These are phyloP conservation scores for Hyposoter dolosus DNA, from an alignment of 2,888 invertebrate genomes.

Conservation along the genomic window DNA sequence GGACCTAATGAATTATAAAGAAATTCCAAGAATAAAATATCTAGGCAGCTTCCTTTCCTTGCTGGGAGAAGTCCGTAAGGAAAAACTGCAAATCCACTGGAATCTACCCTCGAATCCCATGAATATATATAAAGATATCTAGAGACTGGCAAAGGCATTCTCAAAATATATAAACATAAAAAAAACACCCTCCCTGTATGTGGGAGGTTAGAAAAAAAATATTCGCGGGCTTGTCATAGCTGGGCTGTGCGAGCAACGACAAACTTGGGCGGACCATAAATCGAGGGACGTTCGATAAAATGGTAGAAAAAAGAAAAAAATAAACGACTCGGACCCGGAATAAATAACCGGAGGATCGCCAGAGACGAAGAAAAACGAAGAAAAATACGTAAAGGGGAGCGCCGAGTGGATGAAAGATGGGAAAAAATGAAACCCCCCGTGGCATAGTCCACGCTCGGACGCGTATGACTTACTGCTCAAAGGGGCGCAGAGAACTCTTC, in stretches of 20 bases:
- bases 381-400: conserved; percentile 30
- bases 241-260: conserved; percentile 30
- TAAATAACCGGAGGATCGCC: conserved; percentile 72
- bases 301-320: conserved; percentile 72
- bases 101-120: not conserved
- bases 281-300: conserved; percentile 76
- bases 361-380: conserved; percentile 26
- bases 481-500: conserved; percentile 53
- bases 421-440: conserved; percentile 51
- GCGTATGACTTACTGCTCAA: conserved; percentile 62
- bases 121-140: conserved; percentile 8
- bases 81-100: conserved; percentile 9
- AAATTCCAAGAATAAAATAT: not conserved
- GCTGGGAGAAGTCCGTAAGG: not conserved
- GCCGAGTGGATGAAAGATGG: conserved; percentile 49
- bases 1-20: not conserved
- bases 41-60: not conserved
- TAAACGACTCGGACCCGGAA: conserved; percentile 73
- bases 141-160: conserved; percentile 31
- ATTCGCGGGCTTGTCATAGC: conserved; percentile 30
- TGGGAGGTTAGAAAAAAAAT: conserved; percentile 36
- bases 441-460: conserved; percentile 48
- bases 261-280: conserved; percentile 70
- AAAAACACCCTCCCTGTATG: conserved; percentile 27
- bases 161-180: conserved; percentile 49